A percentile compares a stretch with the other conserved stretches of the same genome.
These are phyloP conservation scores for Pseudorhombus dupliciocellatus DNA, from an alignment of 2,113 vertebrate genomes.

Conservation along the genomic window DNA sequence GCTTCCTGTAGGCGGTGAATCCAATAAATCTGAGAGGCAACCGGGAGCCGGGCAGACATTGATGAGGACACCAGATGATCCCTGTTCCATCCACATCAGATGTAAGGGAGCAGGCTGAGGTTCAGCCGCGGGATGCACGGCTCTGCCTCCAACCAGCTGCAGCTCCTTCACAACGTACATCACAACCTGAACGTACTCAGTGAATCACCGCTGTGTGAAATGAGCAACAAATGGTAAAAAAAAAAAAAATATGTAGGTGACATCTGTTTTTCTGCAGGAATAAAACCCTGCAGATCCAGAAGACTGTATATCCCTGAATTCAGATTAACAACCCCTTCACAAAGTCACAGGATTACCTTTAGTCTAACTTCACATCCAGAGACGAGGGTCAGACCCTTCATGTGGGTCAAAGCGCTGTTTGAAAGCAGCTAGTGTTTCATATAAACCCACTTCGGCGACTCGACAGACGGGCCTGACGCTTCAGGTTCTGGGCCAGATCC, in stretches of 20 bases:
- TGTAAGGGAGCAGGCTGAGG: slow-evolving; percentile 27
- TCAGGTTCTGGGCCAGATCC: slow-evolving; percentile 58
- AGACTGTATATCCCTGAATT: neutral
- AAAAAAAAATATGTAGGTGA: neutral
- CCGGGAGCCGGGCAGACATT: slow-evolving; percentile 56
- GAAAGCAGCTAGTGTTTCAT: slow-evolving; percentile 64
- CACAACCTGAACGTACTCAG: neutral
- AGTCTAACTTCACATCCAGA: slow-evolving; percentile 39
- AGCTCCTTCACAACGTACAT: neutral
- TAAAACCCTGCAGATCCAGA: too few species aligned
- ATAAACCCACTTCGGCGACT: slow-evolving; percentile 50
- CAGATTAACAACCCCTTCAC: neutral
- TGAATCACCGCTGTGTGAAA: neutral
- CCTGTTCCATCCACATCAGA: slow-evolving; percentile 45
- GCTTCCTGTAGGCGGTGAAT: slow-evolving; percentile 61
- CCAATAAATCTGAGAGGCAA: slow-evolving; percentile 66
- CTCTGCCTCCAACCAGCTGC: neutral
- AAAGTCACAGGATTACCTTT: slow-evolving; percentile 19
- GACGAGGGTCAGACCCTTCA: slow-evolving; percentile 39
- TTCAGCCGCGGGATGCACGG: slow-evolving; percentile 16
- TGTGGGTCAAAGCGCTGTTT: slow-evolving; percentile 56
- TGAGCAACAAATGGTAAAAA: neutral
- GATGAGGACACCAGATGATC: slow-evolving; percentile 74
- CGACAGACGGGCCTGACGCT: slow-evolving; percentile 62
- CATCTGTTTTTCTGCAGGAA: slow-evolving; percentile 9